phyloP scores from a whole-genome alignment of 2,113 vertebrate species.

The Myrmecobius fasciatus region DNA sequence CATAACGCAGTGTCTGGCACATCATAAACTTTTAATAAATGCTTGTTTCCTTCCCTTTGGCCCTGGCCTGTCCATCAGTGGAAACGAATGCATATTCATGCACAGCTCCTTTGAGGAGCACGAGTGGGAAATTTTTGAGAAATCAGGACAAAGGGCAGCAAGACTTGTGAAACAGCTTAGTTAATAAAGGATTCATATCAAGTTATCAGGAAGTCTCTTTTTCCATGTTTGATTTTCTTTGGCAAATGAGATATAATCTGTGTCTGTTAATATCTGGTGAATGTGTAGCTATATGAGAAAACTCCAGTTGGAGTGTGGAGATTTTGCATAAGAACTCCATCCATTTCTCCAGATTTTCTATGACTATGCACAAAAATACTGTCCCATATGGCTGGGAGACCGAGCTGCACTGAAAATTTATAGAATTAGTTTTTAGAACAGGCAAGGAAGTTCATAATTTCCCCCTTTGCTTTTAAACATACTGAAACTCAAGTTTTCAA shows the following conservation, averaged over 20 bases:
- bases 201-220: neutral
- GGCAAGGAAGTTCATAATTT: neutral
- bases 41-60: conserved; percentile 1
- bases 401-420: neutral
- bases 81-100: neutral
- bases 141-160: neutral
- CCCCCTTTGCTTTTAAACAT: neutral
- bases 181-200: neutral
- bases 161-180: conserved; percentile 15
- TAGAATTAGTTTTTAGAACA: neutral
- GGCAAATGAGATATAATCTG: neutral
- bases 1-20: neutral
- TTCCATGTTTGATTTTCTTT: neutral
- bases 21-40: neutral
- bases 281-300: neutral
- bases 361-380: neutral
- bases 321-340: neutral
- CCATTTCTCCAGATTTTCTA: neutral
- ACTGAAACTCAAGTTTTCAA: neutral
- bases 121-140: neutral
- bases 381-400: neutral
- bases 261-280: neutral
- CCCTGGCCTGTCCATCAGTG: neutral
- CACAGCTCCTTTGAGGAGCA: neutral
- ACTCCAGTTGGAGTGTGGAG: neutral